A percentile compares a stretch with the other conserved stretches of the same genome.
Conservation (phyloP, 2,113 vertebrate genomes). For the Brachyhypopomus gauderio region DNA sequence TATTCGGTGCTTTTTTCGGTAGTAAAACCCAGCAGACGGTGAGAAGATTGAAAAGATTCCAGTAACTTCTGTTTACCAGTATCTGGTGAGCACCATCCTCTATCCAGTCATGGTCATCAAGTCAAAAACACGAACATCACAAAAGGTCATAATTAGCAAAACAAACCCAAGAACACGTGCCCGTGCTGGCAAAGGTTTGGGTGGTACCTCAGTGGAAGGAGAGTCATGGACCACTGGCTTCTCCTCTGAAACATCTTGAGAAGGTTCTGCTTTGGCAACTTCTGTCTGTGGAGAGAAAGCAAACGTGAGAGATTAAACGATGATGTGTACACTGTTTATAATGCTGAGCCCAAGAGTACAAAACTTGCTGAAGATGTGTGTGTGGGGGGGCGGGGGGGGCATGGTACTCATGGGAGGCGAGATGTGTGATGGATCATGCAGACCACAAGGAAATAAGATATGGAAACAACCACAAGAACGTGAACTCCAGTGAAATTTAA, state of each 20-base stretch:
- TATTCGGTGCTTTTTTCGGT: constrained; percentile 23
- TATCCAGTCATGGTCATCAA: constrained; percentile 41
- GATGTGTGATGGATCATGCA: constrained; percentile 16
- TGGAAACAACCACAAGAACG: not conserved
- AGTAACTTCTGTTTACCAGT: constrained; percentile 14
- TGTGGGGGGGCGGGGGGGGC: not conserved
- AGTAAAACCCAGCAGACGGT: not conserved
- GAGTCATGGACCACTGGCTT: not conserved
- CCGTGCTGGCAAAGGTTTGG: not conserved
- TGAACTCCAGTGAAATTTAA: not conserved
- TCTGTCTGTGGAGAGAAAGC: constrained; percentile 33
- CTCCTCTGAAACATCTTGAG: constrained; percentile 24
- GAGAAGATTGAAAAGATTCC: not conserved
- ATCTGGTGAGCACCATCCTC: constrained; percentile 22
- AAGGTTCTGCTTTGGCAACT: constrained; percentile 42
- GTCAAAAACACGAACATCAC: not conserved
- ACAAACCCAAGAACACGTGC: not conserved
- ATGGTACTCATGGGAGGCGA: not conserved
- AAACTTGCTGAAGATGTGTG: not conserved
- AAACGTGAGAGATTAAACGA: not conserved
- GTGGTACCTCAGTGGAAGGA: constrained; percentile 11
- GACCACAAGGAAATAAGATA: not conserved
- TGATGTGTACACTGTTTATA: not conserved
- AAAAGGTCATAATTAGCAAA: not conserved
- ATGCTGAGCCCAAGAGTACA: not conserved